Percentiles rank a stretch among this genome's conserved stretches.
phyloP scores from a whole-genome alignment of 2,113 vertebrate genomes.

The Chaetodon trifascialis region DNA sequence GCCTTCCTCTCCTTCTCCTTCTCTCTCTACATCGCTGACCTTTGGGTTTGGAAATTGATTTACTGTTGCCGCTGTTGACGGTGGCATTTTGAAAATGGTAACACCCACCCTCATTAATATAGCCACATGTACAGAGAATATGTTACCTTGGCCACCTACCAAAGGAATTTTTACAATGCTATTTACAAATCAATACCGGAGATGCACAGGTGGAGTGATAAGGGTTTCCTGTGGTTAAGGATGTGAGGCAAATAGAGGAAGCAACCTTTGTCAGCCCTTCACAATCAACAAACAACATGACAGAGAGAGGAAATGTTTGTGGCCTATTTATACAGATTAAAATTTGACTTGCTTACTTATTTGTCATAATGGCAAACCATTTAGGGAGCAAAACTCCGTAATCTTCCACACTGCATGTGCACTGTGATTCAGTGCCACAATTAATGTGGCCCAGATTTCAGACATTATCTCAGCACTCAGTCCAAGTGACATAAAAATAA shows the following conservation, averaged over 20 bases:
- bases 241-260: constrained; percentile 40
- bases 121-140: constrained; percentile 76
- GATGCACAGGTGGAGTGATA: constrained; percentile 45
- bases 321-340: constrained; percentile 27
- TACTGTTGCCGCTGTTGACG: constrained; percentile 83
- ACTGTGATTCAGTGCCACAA: constrained; percentile 23
- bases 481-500: constrained; percentile 42
- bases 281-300: constrained; percentile 16
- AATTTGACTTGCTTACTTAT: constrained; percentile 14
- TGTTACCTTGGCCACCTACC: constrained; percentile 65
- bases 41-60: constrained; percentile 87
- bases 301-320: constrained; percentile 17
- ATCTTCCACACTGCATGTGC: constrained; percentile 19
- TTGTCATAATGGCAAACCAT: constrained; percentile 5
- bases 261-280: constrained; percentile 41
- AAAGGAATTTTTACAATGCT: constrained; percentile 62
- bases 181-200: constrained; percentile 74
- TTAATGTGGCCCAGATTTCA: constrained; percentile 40
- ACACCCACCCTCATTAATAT: constrained; percentile 85
- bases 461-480: constrained; percentile 33
- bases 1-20: constrained; percentile 62
- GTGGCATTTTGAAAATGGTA: constrained; percentile 88
- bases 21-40: constrained; percentile 82
- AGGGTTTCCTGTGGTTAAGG: constrained; percentile 51
- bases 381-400: constrained; percentile 18